Conservation (phyloP, 2,113 vertebrate genomes). For the Delphinus delphis region DNA sequence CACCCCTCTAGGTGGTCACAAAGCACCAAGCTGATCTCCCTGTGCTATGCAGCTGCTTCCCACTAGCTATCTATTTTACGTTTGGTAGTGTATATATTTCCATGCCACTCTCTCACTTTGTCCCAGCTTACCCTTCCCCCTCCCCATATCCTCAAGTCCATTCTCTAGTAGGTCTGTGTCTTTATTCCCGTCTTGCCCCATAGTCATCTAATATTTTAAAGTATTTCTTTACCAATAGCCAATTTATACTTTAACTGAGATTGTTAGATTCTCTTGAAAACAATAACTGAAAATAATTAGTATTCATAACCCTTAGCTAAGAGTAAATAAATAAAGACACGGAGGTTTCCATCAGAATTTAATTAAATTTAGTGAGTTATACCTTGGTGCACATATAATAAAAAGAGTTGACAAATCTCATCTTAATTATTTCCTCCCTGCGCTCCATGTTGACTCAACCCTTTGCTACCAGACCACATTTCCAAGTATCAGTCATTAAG, state of each 20-base stretch:
- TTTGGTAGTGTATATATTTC: no score
- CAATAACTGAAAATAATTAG: constrained; percentile 42
- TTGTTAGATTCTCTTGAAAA: constrained; percentile 20
- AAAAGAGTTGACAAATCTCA: background rate
- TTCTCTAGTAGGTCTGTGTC: no score
- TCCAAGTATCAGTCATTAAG: constrained; percentile 20
- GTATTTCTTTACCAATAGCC: background rate
- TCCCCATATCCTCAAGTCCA: no score
- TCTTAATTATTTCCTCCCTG: constrained; percentile 35
- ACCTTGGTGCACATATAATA: background rate
- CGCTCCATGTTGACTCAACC: background rate
- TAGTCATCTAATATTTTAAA: constrained; percentile 37
- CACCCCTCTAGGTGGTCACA: no score
- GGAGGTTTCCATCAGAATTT: constrained; percentile 43
- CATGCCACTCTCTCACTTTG: no score
- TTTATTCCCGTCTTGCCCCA: no score
- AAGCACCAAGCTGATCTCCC: no score
- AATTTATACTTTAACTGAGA: background rate
- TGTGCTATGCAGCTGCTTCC: no score
- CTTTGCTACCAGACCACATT: constrained; percentile 36
- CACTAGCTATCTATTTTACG: no score
- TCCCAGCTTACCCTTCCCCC: no score
- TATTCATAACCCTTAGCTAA: background rate
- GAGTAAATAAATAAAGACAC: constrained; percentile 49
- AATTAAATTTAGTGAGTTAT: constrained; percentile 37